A percentile compares a stretch with the other conserved stretches of the same genome.
These are phyloP conservation scores for Axea sp. DNA, from an alignment of 2,888 invertebrate species.

Conservation along the genomic window DNA sequence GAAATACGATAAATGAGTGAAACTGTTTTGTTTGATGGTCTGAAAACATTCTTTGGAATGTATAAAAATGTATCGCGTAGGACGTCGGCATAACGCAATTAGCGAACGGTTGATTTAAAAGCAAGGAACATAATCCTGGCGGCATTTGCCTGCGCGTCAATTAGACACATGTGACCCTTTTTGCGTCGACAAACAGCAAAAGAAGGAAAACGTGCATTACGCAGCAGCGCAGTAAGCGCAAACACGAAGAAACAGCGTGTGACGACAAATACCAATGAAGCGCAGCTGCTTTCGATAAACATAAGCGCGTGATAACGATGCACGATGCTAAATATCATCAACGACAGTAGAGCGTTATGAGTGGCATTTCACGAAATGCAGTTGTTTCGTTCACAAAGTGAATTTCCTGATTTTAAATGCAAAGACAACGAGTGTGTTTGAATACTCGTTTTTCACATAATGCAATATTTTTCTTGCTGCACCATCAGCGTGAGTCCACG, in stretches of 20 bases:
- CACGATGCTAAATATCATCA: conserved; percentile 49
- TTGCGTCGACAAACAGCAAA: conserved; percentile 43
- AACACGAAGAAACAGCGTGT: conserved; percentile 42
- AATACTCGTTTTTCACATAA: no score
- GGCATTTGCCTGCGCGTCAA: conserved; percentile 20
- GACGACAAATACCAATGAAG: conserved; percentile 55
- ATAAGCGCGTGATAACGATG: conserved; percentile 49
- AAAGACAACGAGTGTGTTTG: no score
- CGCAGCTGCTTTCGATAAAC: conserved; percentile 55
- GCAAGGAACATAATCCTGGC: conserved; percentile 19
- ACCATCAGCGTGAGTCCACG: no score
- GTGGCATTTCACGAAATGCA: no score
- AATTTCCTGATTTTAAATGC: no score
- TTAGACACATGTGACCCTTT: conserved; percentile 38
- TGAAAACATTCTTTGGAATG: no score
- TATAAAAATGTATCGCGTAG: no score
- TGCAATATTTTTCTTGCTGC: no score
- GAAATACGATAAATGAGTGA: no score
- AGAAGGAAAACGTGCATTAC: conserved; percentile 48
- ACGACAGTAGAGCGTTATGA: conserved; percentile 30
- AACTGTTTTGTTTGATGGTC: no score
- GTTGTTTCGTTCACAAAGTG: no score
- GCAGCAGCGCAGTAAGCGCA: conserved; percentile 42
- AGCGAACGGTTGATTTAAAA: conserved; percentile 17
- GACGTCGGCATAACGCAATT: conserved; percentile 32